Conservation (phyloP, 2,797 vertebrate species). For the Anniella stebbinsi region DNA sequence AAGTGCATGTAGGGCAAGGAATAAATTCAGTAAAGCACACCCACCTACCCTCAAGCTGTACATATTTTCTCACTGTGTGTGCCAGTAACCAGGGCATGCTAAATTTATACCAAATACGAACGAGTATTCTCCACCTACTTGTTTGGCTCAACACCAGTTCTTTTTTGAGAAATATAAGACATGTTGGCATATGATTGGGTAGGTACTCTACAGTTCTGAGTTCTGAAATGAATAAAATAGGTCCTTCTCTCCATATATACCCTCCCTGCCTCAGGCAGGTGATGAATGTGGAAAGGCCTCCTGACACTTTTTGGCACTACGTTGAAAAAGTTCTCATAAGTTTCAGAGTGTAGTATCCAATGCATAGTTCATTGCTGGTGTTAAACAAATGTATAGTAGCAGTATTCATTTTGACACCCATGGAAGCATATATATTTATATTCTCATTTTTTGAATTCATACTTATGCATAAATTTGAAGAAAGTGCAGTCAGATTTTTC, state of each 20-base stretch:
- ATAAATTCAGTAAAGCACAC: slow-evolving; percentile 9
- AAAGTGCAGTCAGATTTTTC: neutral
- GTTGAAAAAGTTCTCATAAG: neutral
- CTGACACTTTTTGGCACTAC: neutral
- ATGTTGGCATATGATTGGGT: neutral
- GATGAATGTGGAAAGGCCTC: neutral
- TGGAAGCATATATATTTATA: neutral
- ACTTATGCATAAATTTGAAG: neutral
- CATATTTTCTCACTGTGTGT: neutral
- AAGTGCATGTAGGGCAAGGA: neutral
- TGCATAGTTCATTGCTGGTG: neutral
- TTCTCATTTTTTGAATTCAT: neutral
- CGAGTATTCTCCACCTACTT: neutral
- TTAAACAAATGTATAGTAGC: neutral
- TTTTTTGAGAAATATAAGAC: neutral
- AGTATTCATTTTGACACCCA: neutral
- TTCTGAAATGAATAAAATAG: neutral
- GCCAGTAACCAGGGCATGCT: neutral
- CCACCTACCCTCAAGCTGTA: slow-evolving; percentile 16
- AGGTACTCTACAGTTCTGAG: neutral
- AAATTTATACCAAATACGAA: neutral
- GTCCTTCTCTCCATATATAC: neutral
- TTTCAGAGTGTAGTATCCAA: neutral
- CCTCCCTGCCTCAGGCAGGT: neutral
- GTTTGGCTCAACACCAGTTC: neutral